phyloP scores from a whole-genome alignment of 2,113 vertebrate species.

The Agapornis roseicollis region DNA sequence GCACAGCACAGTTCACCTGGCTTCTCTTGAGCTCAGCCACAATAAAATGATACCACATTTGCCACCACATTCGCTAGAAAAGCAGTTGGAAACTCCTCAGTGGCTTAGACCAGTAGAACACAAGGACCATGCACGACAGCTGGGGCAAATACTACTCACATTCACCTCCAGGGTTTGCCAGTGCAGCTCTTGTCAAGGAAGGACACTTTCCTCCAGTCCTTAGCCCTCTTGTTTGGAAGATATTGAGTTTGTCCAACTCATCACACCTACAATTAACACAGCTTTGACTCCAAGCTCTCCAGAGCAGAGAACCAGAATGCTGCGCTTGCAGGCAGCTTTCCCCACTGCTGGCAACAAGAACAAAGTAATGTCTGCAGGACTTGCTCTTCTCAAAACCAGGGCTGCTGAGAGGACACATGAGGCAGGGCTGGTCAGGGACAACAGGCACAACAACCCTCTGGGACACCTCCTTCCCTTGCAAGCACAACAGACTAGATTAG shows the following conservation, averaged over 20 bases:
- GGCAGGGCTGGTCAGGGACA: background rate
- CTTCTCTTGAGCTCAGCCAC: background rate
- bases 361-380: background rate
- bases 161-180: background rate
- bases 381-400: background rate
- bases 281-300: background rate
- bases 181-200: background rate
- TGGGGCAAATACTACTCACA: background rate
- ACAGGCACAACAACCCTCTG: background rate
- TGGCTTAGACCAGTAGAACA: background rate
- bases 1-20: background rate
- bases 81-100: background rate
- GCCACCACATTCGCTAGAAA: background rate
- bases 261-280: rapidly evolving
- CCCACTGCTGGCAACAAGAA: background rate
- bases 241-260: background rate
- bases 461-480: background rate
- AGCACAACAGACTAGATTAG: background rate
- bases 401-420: background rate
- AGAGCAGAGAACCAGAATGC: background rate
- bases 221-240: no score
- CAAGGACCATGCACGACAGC: rapidly evolving
- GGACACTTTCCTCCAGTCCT: background rate
- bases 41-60: background rate
- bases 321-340: background rate